Base-by-base conservation (phyloP, 2,888 invertebrate genomes). In the Rhopalosiphum nymphaeae region DNA sequence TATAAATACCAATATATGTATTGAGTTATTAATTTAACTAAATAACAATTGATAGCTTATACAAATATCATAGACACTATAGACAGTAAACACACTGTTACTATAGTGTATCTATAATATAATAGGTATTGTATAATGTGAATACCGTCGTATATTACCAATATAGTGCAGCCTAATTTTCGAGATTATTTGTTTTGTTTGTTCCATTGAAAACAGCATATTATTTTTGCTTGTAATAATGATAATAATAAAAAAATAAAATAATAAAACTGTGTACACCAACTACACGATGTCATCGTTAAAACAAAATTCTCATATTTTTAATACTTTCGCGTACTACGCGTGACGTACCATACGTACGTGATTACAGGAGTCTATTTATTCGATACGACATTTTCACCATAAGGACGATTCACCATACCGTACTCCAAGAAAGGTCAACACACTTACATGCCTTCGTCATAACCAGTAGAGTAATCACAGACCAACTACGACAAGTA, bases 351-450 rank as follows among this genome's bases (percentile, higher is more conserved):
- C 11, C 53, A n/a, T 53, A 53, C n/a, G 87, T 29, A 49, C 49
- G 87, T 49, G 49, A 49, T 49, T n/a, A 29, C 49, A 88, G 53
- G 36, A 88, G 53, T 53, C 53, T 53, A 36, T 53, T 53, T 88
- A 87, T 87, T 49, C n/a, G 87, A 61, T n/a, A 61, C 46, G 61
- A 46, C 44, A 90, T 90, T 90, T 90, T 90, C 61, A n/a, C n/a
- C 89, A n/a, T 61, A 90, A 61, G 89, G 26, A 89, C 89, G 57
- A 89, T 89, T 89, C 89, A 56, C 56, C 57, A 86, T 78, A 42
- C 57, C 10, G 16, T 25, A 42, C 89, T 89, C 89, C 89, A 42
- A 89, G 44, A 56, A 57, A 89, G 89, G 89, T 56, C 57, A 89
- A 56, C 57, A 56, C 49, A 36, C 78, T 53, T 78, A 42, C 46